These are phyloP conservation scores for Talpa occidentalis DNA, from an alignment of 2,113 vertebrate genomes.

Conservation along the genomic window DNA sequence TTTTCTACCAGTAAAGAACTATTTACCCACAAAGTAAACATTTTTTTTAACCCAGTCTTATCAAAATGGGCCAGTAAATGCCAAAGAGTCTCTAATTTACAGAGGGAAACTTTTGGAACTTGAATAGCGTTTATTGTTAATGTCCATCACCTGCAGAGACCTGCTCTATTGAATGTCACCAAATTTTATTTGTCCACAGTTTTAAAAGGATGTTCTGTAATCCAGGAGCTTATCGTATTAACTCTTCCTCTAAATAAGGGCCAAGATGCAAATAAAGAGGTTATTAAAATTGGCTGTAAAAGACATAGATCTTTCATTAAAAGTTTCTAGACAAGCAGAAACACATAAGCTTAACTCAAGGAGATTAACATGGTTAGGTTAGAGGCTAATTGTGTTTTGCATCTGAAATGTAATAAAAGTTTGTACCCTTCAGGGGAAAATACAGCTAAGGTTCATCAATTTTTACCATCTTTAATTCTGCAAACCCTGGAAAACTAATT, in stretches of 20 bases:
- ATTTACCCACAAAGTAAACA: background rate
- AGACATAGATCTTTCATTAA: slow-evolving; percentile 80
- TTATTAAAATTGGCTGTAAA: slow-evolving; percentile 75
- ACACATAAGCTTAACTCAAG: slow-evolving; percentile 66
- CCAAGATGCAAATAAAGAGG: slow-evolving; percentile 65
- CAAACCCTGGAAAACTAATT: slow-evolving; percentile 81
- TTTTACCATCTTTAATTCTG: slow-evolving; percentile 84
- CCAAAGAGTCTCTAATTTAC: background rate
- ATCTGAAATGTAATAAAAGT: slow-evolving; percentile 75
- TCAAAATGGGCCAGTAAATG: slow-evolving; percentile 2
- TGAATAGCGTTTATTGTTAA: slow-evolving; percentile 31
- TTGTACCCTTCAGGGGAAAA: slow-evolving; percentile 61
- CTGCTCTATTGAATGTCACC: slow-evolving; percentile 7
- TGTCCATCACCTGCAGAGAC: background rate
- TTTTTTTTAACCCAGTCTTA: background rate
- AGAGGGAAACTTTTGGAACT: slow-evolving; percentile 28
- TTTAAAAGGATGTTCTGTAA: slow-evolving; percentile 58
- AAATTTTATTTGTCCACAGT: slow-evolving; percentile 31
- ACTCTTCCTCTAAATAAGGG: slow-evolving; percentile 64
- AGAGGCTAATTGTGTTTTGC: slow-evolving; percentile 80
- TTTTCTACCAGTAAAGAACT: background rate
- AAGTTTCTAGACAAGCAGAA: slow-evolving; percentile 73
- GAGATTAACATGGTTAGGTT: slow-evolving; percentile 74
- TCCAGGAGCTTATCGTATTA: slow-evolving; percentile 59
- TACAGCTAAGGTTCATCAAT: slow-evolving; percentile 80